Conservation (phyloP, 2,113 vertebrate genomes). For the Ptilonorhynchus violaceus region DNA sequence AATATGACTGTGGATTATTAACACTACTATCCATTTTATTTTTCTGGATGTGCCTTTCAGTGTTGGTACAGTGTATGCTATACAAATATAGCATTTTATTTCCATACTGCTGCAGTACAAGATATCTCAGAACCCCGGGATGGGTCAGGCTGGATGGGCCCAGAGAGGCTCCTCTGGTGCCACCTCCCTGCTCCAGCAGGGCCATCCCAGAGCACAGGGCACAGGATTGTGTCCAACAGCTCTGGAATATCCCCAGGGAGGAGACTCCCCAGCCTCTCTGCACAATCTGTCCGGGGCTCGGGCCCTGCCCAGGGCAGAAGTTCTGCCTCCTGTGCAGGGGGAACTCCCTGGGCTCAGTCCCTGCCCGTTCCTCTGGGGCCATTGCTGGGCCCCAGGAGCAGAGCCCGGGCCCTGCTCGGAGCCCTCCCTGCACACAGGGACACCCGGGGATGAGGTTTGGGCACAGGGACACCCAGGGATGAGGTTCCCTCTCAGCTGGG, state of each 20-base stretch:
- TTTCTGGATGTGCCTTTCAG: background rate
- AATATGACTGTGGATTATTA: slow-evolving; percentile 3
- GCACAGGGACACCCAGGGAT: background rate
- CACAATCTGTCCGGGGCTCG: background rate
- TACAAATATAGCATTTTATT: background rate
- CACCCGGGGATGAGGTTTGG: background rate
- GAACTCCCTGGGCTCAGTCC: background rate
- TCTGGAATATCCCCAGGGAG: background rate
- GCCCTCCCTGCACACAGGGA: background rate
- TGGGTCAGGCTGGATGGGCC: background rate
- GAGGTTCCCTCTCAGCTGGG: background rate
- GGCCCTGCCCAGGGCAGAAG: background rate
- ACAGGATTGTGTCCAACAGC: background rate
- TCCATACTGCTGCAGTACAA: background rate
- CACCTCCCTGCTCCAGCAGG: background rate
- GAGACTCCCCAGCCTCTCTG: background rate
- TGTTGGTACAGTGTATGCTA: background rate
- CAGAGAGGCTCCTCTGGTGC: background rate
- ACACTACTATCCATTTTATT: background rate
- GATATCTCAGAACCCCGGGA: accelerated
- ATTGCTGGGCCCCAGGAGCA: background rate
- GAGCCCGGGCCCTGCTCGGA: background rate
- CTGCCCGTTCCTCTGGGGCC: background rate
- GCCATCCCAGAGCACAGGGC: background rate
- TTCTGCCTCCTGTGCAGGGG: background rate